A percentile compares a stretch with the other conserved stretches of the same genome.
Evolutionary conservation across 1,140 invertebrate species (phyloP).

Genomic region (Pseudomyrmex cubaensis): DNA sequence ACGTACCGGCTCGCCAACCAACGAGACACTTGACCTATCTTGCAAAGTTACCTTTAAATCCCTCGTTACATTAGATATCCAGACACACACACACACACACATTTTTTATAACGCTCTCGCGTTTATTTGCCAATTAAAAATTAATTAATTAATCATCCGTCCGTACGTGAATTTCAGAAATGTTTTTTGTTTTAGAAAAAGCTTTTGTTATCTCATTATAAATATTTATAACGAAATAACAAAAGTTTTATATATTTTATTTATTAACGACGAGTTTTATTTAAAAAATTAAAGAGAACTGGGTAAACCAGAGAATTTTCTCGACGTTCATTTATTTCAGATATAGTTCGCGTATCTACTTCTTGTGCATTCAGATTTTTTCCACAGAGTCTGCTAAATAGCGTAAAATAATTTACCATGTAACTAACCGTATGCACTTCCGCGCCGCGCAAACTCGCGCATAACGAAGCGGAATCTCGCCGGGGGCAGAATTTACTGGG

Average conservation of each 20-base stretch:
- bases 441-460: conserved; percentile 23
- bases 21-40: conserved; percentile 43
- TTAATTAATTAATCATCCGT: too few relatives aligned
- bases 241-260: not conserved
- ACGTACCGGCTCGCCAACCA: conserved; percentile 11
- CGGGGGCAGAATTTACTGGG: conserved; percentile 35
- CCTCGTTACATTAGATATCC: conserved; percentile 13
- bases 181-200: not conserved
- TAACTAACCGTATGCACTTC: conserved; percentile 54
- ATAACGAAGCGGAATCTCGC: conserved; percentile 49
- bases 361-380: not conserved
- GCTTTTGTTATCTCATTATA: not conserved
- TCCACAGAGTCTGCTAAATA: not conserved
- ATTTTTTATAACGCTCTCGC: conserved; percentile 14
- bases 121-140: conserved; percentile 27
- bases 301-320: not conserved
- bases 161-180: not conserved
- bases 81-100: not conserved
- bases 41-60: conserved; percentile 45
- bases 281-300: not conserved
- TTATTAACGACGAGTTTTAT: not conserved
- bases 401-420: conserved; percentile 36
- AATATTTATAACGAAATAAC: too few relatives aligned
- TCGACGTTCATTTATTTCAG: not conserved
- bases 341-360: not conserved